Conservation (phyloP, 2,113 vertebrate genomes). For the Gila orcuttii region DNA sequence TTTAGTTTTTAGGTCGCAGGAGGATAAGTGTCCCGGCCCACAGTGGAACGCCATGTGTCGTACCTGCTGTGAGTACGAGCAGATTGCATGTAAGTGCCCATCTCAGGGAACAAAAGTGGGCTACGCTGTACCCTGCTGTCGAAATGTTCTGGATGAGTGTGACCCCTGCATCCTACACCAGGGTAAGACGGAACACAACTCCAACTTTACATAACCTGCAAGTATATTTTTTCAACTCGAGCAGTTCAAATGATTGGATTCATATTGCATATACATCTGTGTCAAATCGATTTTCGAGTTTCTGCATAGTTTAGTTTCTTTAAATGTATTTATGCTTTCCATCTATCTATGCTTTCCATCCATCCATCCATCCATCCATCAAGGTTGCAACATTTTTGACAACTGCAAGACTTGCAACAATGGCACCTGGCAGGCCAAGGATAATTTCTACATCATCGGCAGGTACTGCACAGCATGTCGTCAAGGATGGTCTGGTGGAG, state of each 20-base stretch:
- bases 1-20: conserved; percentile 79
- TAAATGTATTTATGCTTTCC: background rate
- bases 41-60: conserved; percentile 92
- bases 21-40: conserved; percentile 84
- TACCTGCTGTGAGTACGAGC: conserved; percentile 89
- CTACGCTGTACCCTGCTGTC: conserved; percentile 93
- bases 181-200: conserved; percentile 70
- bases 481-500: conserved; percentile 90
- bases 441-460: conserved; percentile 90
- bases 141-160: conserved; percentile 87
- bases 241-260: conserved; percentile 1
- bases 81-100: conserved; percentile 86
- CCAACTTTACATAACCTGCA: background rate
- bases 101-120: conserved; percentile 83
- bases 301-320: background rate
- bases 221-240: background rate
- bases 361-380: too few species aligned
- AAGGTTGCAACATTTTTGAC: conserved; percentile 87
- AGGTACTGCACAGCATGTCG: conserved; percentile 87
- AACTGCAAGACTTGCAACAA: conserved; percentile 92
- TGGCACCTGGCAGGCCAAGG: conserved; percentile 87
- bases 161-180: conserved; percentile 93
- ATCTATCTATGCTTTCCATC: too few species aligned
- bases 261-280: background rate
- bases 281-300: background rate